Base-by-base conservation (phyloP, 2,797 vertebrate genomes). In the Carapus acus region DNA sequence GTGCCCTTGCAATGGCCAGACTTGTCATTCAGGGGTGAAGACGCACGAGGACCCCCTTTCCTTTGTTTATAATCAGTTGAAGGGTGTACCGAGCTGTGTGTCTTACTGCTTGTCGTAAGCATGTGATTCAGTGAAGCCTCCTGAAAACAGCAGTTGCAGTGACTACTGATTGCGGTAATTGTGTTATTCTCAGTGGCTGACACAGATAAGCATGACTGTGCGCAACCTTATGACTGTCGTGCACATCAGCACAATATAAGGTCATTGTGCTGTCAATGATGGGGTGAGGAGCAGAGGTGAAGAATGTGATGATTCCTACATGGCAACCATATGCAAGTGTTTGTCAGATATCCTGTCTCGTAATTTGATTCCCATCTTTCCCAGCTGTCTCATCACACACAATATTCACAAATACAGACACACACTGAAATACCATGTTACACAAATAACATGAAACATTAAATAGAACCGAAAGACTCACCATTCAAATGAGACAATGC, bases 161-260 rank as follows among this genome's bases (percentile, higher is more conserved):
- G 23, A 59, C 50, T 19, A 41, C 40, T 65, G 62, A 59, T 61
- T 46, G 45, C 56, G 46, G 52, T 84, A 79, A 84, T 82, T 69
- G 59, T 49, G 77, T 85, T 81, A 81, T 49, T 57, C 52, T 33
- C 65, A 36, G n/a, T 47, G 55, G 41, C 21, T 46, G 22, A 33
- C 57, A 68, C 60, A 49, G 46, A 33, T 13, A 13, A 47, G 44
- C 41, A 40, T 48, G 51, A 65, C 36, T 62, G 60, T 57, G 20
- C 57, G 58, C 44, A 20, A 73, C 78, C 85, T 50, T 75, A 81
- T 87, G 87, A 87, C 81, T 37, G 43, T 19, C 39, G 29, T 65
- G 45, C 55, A 43, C 43, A 27, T 57, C 54, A 58, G 62, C 58
- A 61, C 29, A 50, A 58, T 61, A 41, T 46, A n/a, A 56, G 7